A percentile compares a stretch with the other conserved stretches of the same genome.
phyloP scores from a whole-genome alignment of 2,888 invertebrate species.

The Volucella inflata region DNA sequence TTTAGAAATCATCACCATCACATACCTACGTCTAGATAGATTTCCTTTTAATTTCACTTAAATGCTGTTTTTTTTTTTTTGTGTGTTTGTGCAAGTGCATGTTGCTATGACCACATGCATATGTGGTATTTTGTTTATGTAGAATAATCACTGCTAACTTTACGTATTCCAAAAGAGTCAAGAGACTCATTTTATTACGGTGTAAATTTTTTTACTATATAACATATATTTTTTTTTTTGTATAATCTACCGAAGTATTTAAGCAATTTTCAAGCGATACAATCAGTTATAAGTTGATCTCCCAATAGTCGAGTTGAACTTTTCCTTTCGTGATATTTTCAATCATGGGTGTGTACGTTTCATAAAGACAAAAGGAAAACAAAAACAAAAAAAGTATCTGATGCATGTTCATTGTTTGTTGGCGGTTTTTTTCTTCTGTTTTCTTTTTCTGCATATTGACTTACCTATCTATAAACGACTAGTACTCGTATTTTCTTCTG shows the following conservation, averaged over 20 bases:
- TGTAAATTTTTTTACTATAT: constrained; percentile 49
- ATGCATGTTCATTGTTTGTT: not conserved
- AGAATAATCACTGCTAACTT: constrained; percentile 42
- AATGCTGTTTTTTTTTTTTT: constrained; percentile 11
- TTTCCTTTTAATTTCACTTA: constrained; percentile 59
- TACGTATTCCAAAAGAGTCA: constrained; percentile 55
- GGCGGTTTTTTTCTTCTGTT: not conserved
- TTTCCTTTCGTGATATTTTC: constrained; percentile 11
- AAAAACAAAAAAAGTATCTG: constrained; percentile 14
- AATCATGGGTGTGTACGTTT: not conserved
- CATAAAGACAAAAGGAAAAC: constrained; percentile 3
- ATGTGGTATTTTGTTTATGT: constrained; percentile 49
- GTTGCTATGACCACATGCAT: not conserved
- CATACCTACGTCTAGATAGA: constrained; percentile 23
- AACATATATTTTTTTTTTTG: constrained; percentile 1
- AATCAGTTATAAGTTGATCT: constrained; percentile 69
- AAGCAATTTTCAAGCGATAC: constrained; percentile 60
- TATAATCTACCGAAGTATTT: constrained; percentile 60
- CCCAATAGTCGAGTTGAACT: constrained; percentile 47
- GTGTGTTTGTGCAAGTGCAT: constrained; percentile 21
- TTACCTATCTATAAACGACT: not conserved
- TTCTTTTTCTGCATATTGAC: not conserved
- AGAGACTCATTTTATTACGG: constrained; percentile 61
- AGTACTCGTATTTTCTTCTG: constrained; percentile 3
- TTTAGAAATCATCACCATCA: constrained; percentile 41